These are phyloP conservation scores for Neomonachus schauinslandi DNA, from an alignment of 2,113 vertebrate genomes.

Conservation along the genomic window DNA sequence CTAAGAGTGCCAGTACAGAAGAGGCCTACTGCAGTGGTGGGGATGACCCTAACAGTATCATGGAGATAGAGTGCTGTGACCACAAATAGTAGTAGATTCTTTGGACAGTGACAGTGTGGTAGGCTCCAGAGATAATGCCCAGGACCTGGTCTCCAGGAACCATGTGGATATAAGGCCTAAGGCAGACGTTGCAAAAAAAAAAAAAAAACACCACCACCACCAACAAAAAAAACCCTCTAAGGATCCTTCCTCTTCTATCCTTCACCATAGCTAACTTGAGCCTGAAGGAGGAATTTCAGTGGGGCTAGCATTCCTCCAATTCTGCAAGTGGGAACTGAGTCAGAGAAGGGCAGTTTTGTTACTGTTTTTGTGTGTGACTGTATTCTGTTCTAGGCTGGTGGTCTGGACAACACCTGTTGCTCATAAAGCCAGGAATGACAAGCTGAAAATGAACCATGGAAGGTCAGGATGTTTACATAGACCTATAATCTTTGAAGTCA, in stretches of 20 bases:
- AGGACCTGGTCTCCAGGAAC: neutral
- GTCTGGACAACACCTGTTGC: neutral
- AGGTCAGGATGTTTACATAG: neutral
- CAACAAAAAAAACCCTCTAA: neutral
- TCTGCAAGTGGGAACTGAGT: neutral
- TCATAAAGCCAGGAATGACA: constrained; percentile 34
- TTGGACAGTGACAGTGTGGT: neutral
- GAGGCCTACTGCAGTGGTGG: neutral
- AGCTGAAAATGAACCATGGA: neutral
- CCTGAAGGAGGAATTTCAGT: neutral
- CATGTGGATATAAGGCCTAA: constrained; percentile 2
- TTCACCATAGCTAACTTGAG: neutral
- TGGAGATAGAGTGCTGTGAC: neutral
- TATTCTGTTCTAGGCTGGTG: neutral
- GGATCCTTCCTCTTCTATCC: neutral
- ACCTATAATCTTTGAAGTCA: neutral
- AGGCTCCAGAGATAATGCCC: neutral
- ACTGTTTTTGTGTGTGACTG: neutral
- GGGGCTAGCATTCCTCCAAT: neutral
- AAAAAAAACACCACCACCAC: no score
- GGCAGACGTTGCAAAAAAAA: neutral
- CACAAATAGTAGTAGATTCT: neutral
- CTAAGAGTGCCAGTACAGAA: neutral
- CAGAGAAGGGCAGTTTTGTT: neutral
- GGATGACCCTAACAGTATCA: neutral